Base-by-base conservation (phyloP, 2,797 vertebrate genomes). In the Hydrolagus colliei region DNA sequence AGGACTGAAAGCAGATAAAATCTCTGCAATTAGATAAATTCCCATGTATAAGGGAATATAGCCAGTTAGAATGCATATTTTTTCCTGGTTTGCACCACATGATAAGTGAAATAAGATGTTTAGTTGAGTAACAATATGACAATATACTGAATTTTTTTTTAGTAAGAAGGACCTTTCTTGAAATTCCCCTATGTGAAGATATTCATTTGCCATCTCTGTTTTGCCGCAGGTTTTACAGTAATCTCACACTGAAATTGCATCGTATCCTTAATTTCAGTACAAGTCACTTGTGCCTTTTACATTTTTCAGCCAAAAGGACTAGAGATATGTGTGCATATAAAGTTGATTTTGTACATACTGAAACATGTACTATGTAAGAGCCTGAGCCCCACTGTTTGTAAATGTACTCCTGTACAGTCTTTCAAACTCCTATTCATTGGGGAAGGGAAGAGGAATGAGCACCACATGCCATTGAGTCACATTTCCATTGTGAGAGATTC, bases 191-290 rank as follows among this genome's bases (percentile, higher is more conserved):
- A 9, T 41, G 27, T 12, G 20, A 68, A 84, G 79, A 71, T 71
- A 68, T 71, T 84, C 67, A 82, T 82, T 82, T 82, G 27, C 78
- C 62, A 65, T 82, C 22, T 80, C 62, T 68, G 35, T 35, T 82
- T 82, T 82, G 11, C 27, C 67, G 67, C 27, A 35, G 78, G 35
- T 32, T 82, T 82, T 82, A 35, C 75, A 61, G 75, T 77, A 77
- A 77, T 10, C 75, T 59, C 41, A 52, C 41, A 10, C 18, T 61
- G n/a, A 77, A 18, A 14, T 65, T 67, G n/a, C 32, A 35, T 9
- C 71, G 1, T 10, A 18, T 52, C 32, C 2, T 41, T 41, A 84
- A 71, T 9, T 71, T 71, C 65, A 71, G 20, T 12, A 67, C 22
- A n/a, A 18, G n/a, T 61, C 52, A 61, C 52, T 61, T 1, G 2